Evolutionary conservation across 2,113 vertebrate genomes (phyloP), one percentile per base, ranked within the genome.

Genomic region (Archocentrus centrarchus): DNA sequence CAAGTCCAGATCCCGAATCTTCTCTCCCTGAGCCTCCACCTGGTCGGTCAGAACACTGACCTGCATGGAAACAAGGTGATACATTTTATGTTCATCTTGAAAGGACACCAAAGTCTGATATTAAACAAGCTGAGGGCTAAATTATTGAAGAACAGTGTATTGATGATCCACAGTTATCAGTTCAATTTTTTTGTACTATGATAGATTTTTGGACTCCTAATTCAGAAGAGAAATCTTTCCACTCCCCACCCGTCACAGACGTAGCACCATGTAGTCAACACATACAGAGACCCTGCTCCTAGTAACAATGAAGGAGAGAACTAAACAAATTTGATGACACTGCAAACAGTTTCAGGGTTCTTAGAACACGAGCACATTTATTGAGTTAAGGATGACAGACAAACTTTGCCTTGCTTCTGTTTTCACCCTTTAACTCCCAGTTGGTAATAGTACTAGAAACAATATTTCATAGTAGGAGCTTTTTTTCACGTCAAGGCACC

Each of bases 31-130:
- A 27, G 98, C 98, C 80, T 99, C 98, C 78, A 99, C 98, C 89
- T 99, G 98, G 94, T 99, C 98, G 1, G 98, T 99, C 82, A 99
- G 94, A 81, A 99, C 98, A 70, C 98, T 99, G 6, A 99, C 98
- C 98, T 99, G 89, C 3, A 84, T 20, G 35, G 5, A 18, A 90
- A 58, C 11, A 80, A 85, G 18, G 27, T 53, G 53, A 5, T 13
- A 61, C 18, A 75, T 63, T 47, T 35, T 30, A 24, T 27, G 27
- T 79, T 15, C 11, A 6, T 18, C 7, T n/a, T 55, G 14, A n/a
- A 13, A 39, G 53, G 32, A 57, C 53, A 39, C 7, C 20, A 75
- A 75, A 70, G 24, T 8, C 44, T 30, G 44, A 70, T 20, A 50
- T 70, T 50, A 50, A 70, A 50, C 41, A 70, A 70, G 11, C 41